Evolutionary conservation across 1,140 invertebrate species (phyloP), one percentile per base, ranked within the genome.

Genomic region (Charaxes varanes): DNA sequence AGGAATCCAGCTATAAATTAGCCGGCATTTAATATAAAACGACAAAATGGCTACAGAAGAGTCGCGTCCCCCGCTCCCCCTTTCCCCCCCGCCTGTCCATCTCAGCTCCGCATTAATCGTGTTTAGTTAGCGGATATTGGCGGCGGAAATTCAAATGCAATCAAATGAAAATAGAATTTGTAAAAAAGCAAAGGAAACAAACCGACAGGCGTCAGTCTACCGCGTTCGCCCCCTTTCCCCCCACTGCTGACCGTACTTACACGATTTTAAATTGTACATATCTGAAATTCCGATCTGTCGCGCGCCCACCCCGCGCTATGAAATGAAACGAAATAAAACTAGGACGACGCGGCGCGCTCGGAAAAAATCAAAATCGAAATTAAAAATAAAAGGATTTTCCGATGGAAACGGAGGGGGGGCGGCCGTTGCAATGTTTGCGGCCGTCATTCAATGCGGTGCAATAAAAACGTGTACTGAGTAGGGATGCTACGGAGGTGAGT

Each of bases 71-170:
- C 53, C 46, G 53, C 33, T 55, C 56, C 42, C 63, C 68, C 45
- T 31, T 53, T 53, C 55, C 52, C 50, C 42, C 62, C 72, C 63
- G 67, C 56, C 73, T 77, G 71, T 80, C 79, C 76, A 71, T 76
- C 70, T 79, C 62, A 72, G 62, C 66, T 60, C 65, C 70, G 70
- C 83, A 84, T 85, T 85, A 85, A 84, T 85, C 83, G 81, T 85
- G 84, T 85, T 85, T 85, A 85, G 84, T 84, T 84, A 85, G 80
- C 78, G 79, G 80, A 84, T 85, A 85, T 85, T 73, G 81, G 79
- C 80, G 84, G 71, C 70, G 77, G 80, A 85, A 85, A 84, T 84
- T 84, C 80, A 80, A 85, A 85, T 85, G 80, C 82, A 84, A 85
- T 85, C 80, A 85, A 85, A 85, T 84, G 79, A 83, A 83, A 83